Evolutionary conservation across 2,888 invertebrate species (phyloP).

Genomic region (Brassicogethes aeneus): DNA sequence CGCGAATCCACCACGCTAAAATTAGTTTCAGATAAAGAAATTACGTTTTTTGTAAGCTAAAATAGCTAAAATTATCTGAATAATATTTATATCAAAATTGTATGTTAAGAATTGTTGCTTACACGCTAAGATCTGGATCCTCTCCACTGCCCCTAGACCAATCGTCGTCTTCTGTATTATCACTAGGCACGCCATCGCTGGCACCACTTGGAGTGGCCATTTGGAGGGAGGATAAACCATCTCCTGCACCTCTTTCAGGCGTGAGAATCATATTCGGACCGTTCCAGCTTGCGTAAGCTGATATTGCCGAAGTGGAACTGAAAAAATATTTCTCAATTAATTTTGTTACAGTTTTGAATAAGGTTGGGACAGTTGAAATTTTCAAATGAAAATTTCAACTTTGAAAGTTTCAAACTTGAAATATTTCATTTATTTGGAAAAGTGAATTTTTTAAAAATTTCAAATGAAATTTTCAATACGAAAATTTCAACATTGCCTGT

Average conservation of each 20-base stretch:
- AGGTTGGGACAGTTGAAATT: no score
- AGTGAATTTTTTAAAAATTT: no score
- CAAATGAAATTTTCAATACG: no score
- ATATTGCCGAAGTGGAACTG: constrained; percentile 37
- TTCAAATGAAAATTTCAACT: no score
- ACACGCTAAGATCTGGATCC: constrained; percentile 56
- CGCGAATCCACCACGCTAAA: not conserved
- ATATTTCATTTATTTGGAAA: not conserved
- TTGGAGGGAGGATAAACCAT: constrained; percentile 12
- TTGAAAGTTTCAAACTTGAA: not conserved
- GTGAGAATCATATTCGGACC: constrained; percentile 30
- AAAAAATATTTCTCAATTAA: constrained; percentile 6
- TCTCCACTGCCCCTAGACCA: constrained; percentile 63
- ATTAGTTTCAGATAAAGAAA: not conserved
- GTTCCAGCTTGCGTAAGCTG: constrained; percentile 31
- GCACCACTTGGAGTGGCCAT: constrained; percentile 34
- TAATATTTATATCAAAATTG: no score
- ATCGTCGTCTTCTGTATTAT: constrained; percentile 61
- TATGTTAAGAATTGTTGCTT: no score
- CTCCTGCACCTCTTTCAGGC: constrained; percentile 16
- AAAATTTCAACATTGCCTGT: no score
- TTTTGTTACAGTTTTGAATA: no score
- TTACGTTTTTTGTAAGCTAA: no score
- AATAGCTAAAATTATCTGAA: no score
- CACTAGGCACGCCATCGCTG: constrained; percentile 51